Percentiles rank a stretch among this genome's conserved stretches.
phyloP scores from a whole-genome alignment of 2,888 invertebrate species.

The Timema podura region DNA sequence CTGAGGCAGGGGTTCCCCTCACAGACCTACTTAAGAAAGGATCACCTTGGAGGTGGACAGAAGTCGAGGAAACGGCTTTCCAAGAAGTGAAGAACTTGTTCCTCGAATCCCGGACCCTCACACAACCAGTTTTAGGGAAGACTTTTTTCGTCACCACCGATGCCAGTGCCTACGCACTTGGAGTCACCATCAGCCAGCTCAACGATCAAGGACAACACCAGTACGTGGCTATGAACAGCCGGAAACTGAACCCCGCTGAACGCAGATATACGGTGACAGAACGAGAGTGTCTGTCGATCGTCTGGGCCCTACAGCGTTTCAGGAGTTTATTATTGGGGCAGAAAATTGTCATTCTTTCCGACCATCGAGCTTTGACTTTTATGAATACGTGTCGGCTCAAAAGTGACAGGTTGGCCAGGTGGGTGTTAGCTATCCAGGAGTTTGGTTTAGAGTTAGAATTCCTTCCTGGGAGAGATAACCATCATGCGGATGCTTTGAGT shows the following conservation, averaged over 20 bases:
- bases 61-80: too few relatives aligned
- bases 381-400: not conserved
- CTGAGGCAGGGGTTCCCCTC: too few relatives aligned
- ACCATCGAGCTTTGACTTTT: not conserved
- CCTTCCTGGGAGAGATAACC: not conserved
- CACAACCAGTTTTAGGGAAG: slow-evolving; percentile 30
- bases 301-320: not conserved
- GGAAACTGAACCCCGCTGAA: not conserved
- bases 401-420: not conserved
- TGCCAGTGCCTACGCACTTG: slow-evolving; percentile 32
- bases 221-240: not conserved
- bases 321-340: not conserved
- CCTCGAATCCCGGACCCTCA: slow-evolving; percentile 19
- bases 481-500: slow-evolving; percentile 5
- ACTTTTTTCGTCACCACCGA: slow-evolving; percentile 29
- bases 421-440: not conserved
- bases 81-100: not conserved
- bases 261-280: not conserved
- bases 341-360: not conserved
- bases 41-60: too few relatives aligned
- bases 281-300: not conserved
- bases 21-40: too few relatives aligned
- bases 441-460: not conserved
- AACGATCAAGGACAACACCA: not conserved
- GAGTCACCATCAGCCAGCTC: slow-evolving; percentile 23